Conservation (phyloP, 2,113 vertebrate genomes). For the Myodes glareolus region DNA sequence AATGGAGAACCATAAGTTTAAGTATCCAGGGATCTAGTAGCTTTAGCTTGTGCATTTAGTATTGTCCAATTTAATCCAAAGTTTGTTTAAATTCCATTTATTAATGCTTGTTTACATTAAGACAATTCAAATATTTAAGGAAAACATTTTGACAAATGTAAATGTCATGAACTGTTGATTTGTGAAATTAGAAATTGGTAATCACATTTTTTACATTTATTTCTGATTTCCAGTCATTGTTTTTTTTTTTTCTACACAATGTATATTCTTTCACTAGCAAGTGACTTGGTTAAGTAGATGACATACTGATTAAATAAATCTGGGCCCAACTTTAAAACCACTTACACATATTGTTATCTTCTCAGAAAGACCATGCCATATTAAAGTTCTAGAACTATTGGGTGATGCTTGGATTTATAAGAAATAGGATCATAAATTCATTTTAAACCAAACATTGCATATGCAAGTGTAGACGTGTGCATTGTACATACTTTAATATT, state of each 20-base stretch:
- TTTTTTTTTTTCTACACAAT: slow-evolving; percentile 74
- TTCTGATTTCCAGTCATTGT: slow-evolving; percentile 76
- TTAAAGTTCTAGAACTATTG: slow-evolving; percentile 53
- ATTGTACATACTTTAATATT: slow-evolving; percentile 6
- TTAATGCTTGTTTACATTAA: neutral
- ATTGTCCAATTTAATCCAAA: neutral
- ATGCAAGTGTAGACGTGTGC: neutral
- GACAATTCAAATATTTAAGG: neutral
- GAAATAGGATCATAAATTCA: neutral
- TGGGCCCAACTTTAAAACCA: slow-evolving; percentile 73
- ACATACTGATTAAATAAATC: slow-evolving; percentile 72
- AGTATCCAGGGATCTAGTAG: neutral
- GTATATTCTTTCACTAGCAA: slow-evolving; percentile 62
- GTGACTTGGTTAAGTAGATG: slow-evolving; percentile 76
- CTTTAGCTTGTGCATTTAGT: neutral
- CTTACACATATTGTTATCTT: slow-evolving; percentile 60
- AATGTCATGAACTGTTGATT: slow-evolving; percentile 70
- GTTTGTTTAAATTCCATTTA: neutral
- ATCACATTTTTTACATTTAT: slow-evolving; percentile 78
- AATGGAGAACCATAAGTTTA: neutral
- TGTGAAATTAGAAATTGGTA: slow-evolving; percentile 74
- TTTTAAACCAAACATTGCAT: slow-evolving; percentile 1
- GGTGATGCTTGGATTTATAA: neutral
- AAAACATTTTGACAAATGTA: slow-evolving; percentile 50
- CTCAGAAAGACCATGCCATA: slow-evolving; percentile 61